phyloP scores from a whole-genome alignment of 2,113 vertebrate genomes.

The Plotosus lineatus region DNA sequence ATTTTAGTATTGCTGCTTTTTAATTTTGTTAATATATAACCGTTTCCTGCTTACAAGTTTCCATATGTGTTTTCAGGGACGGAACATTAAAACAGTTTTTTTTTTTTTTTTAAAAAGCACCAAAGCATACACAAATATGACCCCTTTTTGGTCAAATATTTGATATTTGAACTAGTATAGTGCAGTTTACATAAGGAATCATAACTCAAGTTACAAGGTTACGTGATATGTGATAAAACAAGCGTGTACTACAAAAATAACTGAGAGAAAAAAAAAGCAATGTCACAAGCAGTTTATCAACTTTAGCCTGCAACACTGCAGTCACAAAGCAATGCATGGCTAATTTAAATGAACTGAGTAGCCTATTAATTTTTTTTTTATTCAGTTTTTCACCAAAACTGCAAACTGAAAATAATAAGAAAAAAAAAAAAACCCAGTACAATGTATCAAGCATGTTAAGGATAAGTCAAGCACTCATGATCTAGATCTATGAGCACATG shows the following conservation, averaged over 20 bases:
- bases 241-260: constrained; percentile 49
- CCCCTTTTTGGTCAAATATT: constrained; percentile 58
- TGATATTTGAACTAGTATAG: constrained; percentile 66
- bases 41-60: constrained; percentile 9
- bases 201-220: constrained; percentile 58
- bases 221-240: constrained; percentile 50
- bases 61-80: constrained; percentile 45
- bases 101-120: constrained; percentile 64
- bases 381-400: constrained; percentile 43
- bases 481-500: constrained; percentile 13
- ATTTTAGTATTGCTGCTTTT: constrained; percentile 68
- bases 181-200: constrained; percentile 65
- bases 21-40: constrained; percentile 25
- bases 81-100: constrained; percentile 57
- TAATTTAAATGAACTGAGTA: constrained; percentile 37
- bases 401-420: constrained; percentile 50
- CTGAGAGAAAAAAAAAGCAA: constrained; percentile 37
- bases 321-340: constrained; percentile 41
- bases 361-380: constrained; percentile 12
- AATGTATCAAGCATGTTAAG: constrained; percentile 41
- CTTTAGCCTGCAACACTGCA: constrained; percentile 49
- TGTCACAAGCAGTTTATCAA: constrained; percentile 24
- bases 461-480: constrained; percentile 44
- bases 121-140: constrained; percentile 64
- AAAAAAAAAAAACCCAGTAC: constrained; percentile 38